These are phyloP conservation scores for Drosophila seclusa DNA, from an alignment of 2,888 invertebrate species.

Conservation along the genomic window DNA sequence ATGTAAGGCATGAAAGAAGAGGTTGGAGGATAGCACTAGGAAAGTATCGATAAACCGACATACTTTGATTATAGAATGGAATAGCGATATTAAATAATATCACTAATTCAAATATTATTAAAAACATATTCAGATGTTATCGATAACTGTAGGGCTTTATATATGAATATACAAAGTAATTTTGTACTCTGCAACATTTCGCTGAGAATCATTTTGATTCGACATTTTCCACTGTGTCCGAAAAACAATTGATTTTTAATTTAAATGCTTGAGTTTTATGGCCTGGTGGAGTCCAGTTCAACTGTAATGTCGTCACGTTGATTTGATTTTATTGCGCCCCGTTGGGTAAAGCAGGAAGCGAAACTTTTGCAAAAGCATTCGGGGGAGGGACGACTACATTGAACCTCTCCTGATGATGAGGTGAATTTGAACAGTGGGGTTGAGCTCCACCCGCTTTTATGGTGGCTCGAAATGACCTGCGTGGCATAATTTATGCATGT, in stretches of 20 bases:
- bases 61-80: not conserved
- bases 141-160: not conserved
- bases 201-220: not conserved
- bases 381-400: slow-evolving; percentile 1
- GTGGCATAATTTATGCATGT: slow-evolving; percentile 75
- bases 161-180: not conserved
- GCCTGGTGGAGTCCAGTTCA: slow-evolving; percentile 32
- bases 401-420: slow-evolving; percentile 15
- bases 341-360: slow-evolving; percentile 42
- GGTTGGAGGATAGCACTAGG: not conserved
- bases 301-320: slow-evolving; percentile 76
- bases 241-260: slow-evolving; percentile 77
- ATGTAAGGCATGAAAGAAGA: not conserved
- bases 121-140: not conserved
- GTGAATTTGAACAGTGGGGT: slow-evolving; percentile 2
- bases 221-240: slow-evolving; percentile 10
- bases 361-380: slow-evolving; percentile 22
- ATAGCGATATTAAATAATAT: too few relatives aligned
- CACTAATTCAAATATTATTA: not conserved
- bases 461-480: slow-evolving; percentile 53
- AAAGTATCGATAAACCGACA: not conserved
- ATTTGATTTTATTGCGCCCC: slow-evolving; percentile 74
- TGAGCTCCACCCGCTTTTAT: slow-evolving; percentile 57
- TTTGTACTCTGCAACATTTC: not conserved
- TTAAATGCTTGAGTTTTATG: slow-evolving; percentile 73